Base-by-base conservation (phyloP, 2,113 vertebrate genomes). In the Pterophyllum scalare region DNA sequence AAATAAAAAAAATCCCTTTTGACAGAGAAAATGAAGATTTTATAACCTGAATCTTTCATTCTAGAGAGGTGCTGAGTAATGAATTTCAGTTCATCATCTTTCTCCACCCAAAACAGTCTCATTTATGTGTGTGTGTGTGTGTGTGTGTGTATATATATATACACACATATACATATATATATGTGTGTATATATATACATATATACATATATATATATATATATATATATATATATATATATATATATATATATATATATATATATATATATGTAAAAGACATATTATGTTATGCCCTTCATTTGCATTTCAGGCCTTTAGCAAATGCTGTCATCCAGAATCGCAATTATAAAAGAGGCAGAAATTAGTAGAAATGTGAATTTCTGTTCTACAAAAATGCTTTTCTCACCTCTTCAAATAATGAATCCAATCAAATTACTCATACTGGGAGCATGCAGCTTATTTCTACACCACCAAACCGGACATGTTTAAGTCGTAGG, bases 1-100 rank as follows among this genome's bases (percentile, higher is more conserved):
- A 54, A n/a, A n/a, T n/a, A n/a, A n/a, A n/a, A n/a, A 26, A 26
- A 54, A 76, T 58, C 15, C 59, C 81, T 31, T 70, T 8, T 12
- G 74, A 77, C 75, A 54, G 58, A 20, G 13, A 82, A 77, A 38
- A 3, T 35, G 76, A 78, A 77, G 62, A 60, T 60, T 74, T 75
- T 22, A n/a, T 65, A 75, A 52, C 59, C 75, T 7, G 3, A 19
- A 46, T 62, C 24, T 65, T 86, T 33, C 75, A 22, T 3, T 28
- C n/a, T 20, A 20, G 24, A 81, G 28, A 76, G 40, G 2, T 35
- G 75, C n/a, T 31, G 77, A 62, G 35, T 74, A 61, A 86, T 80
- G 33, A 82, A 67, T 64, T 75, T 12, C 15, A 22, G 10, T 61
- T 59, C 52, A 75, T 86, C 22, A 70, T 35, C 67, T 64, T 19